Conservation (phyloP, 2,888 invertebrate species). For the Pachycephus smyrnensis region DNA sequence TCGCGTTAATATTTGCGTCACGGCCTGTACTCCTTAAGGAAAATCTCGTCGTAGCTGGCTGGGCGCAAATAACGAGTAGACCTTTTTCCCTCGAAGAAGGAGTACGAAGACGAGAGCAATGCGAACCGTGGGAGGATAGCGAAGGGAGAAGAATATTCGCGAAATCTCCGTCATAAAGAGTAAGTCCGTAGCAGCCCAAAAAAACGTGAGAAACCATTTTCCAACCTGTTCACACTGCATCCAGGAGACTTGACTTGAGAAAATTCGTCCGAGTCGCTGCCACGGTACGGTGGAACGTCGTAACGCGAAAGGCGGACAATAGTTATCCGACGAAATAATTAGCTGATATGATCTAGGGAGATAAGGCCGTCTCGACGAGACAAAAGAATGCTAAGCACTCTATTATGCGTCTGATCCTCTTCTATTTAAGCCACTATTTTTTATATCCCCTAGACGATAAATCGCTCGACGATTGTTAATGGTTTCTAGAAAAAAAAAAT, state of each 20-base stretch:
- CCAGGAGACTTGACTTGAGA: background rate
- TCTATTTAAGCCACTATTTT: constrained; percentile 45
- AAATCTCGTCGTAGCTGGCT: no score
- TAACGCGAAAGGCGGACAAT: constrained; percentile 38
- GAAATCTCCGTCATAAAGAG: background rate
- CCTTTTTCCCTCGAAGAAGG: background rate
- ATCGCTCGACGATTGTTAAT: constrained; percentile 16
- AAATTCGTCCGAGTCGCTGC: background rate
- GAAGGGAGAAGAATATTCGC: background rate
- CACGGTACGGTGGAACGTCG: background rate
- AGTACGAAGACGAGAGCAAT: background rate
- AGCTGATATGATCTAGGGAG: constrained; percentile 50
- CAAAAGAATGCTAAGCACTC: constrained; percentile 52
- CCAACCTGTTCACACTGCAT: constrained; percentile 34
- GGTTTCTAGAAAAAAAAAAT: background rate
- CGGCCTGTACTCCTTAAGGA: no score
- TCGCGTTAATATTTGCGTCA: no score
- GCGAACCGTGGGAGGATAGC: background rate
- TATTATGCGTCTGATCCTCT: constrained; percentile 35
- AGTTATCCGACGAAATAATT: constrained; percentile 47
- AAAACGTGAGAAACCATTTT: constrained; percentile 31
- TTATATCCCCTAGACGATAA: constrained; percentile 34
- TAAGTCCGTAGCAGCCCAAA: background rate
- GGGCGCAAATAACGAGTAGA: no score
- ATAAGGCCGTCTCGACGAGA: constrained; percentile 40